phyloP scores from a whole-genome alignment of 2,113 vertebrate species.

The Sinocyclocheilus anophthalmus region DNA sequence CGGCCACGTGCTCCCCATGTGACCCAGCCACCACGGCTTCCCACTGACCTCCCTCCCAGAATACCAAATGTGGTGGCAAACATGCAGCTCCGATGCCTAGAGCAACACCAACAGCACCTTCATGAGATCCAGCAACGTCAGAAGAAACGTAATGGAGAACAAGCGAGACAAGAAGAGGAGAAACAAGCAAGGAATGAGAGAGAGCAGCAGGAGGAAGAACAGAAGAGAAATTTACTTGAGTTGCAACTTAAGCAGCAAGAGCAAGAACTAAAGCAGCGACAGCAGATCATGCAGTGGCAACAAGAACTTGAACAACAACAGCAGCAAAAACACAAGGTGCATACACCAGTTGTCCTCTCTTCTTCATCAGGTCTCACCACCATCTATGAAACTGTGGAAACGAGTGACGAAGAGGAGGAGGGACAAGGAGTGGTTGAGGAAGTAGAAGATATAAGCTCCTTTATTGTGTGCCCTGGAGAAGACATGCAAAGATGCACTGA shows the following conservation, averaged over 20 bases:
- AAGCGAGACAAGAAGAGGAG: conserved; percentile 58
- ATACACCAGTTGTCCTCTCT: conserved; percentile 58
- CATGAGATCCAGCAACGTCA: conserved; percentile 72
- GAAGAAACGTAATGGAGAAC: conserved; percentile 59
- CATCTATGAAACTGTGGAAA: conserved; percentile 77
- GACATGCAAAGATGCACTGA: not conserved
- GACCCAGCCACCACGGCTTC: conserved; percentile 55
- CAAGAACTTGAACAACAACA: conserved; percentile 63
- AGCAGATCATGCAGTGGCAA: conserved; percentile 73
- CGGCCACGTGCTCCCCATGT: conserved; percentile 46
- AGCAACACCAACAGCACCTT: conserved; percentile 75
- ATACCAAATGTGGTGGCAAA: conserved; percentile 60
- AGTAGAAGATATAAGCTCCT: conserved; percentile 28
- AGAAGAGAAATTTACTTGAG: conserved; percentile 63
- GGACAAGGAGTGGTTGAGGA: not conserved
- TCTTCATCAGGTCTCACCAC: conserved; percentile 75
- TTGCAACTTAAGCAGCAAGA: conserved; percentile 70
- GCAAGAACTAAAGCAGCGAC: conserved; percentile 70
- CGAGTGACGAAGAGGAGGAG: conserved; percentile 59
- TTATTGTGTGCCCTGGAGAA: conserved; percentile 28
- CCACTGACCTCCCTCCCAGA: conserved; percentile 71
- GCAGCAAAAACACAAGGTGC: conserved; percentile 52
- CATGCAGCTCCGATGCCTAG: conserved; percentile 73
- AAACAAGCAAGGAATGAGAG: conserved; percentile 44
- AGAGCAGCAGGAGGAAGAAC: conserved; percentile 55